Evolutionary conservation across 2,113 vertebrate species (phyloP).

Genomic region (Coptodon rendalli): DNA sequence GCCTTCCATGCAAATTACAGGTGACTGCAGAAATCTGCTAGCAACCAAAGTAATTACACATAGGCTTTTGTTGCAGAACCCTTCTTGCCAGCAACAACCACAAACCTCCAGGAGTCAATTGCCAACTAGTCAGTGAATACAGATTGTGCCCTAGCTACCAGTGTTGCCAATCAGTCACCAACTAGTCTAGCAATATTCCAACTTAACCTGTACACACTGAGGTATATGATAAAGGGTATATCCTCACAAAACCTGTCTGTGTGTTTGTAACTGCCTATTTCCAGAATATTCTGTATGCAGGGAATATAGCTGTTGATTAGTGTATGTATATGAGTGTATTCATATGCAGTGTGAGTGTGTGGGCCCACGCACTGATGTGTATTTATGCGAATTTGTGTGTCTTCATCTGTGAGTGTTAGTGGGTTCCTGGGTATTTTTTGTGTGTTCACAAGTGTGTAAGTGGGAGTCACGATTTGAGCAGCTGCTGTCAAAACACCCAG

Average conservation of each 20-base stretch:
- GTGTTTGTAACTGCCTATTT: background rate
- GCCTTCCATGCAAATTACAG: background rate
- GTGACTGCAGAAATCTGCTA: background rate
- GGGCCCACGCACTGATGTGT: background rate
- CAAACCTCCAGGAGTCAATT: background rate
- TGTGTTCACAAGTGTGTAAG: conserved; percentile 16
- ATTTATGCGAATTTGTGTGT: background rate
- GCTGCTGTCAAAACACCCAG: conserved; percentile 51
- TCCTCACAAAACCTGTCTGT: background rate
- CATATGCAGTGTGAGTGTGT: background rate
- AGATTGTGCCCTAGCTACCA: background rate
- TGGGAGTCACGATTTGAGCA: conserved; percentile 45
- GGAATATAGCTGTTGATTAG: background rate
- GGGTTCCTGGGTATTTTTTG: background rate
- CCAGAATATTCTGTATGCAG: background rate
- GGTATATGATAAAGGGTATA: background rate
- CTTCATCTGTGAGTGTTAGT: background rate
- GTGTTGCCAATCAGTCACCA: background rate
- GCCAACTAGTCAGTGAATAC: background rate
- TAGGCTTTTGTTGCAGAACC: background rate
- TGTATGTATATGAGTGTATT: background rate
- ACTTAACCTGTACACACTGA: background rate
- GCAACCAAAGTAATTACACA: background rate
- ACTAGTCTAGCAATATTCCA: background rate
- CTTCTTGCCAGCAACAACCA: background rate